Percentiles rank a stretch among this genome's conserved stretches.
Evolutionary conservation across 2,888 invertebrate species (phyloP).

Genomic region (Branchipolynoe longqiensis): DNA sequence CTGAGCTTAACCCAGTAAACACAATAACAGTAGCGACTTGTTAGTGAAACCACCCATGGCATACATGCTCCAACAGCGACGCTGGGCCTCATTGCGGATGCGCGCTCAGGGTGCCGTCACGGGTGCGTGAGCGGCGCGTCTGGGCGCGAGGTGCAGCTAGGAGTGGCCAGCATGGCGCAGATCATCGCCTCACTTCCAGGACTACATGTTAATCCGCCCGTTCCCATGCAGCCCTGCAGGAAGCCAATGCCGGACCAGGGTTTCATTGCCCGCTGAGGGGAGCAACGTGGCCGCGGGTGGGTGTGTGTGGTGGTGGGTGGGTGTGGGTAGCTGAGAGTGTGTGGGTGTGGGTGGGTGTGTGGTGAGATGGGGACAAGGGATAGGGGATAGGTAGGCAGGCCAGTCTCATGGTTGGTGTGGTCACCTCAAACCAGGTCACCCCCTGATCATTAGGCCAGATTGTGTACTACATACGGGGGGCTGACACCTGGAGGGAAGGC

Average conservation of each 20-base stretch:
- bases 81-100: conserved; percentile 1
- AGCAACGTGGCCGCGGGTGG: no score
- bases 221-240: background rate
- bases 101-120: background rate
- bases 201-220: conserved; percentile 13
- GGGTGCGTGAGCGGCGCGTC: background rate
- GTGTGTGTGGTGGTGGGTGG: background rate
- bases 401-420: background rate
- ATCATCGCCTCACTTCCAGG: conserved; percentile 33
- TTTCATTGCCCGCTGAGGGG: no score
- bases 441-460: conserved; percentile 45
- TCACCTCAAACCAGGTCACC: background rate
- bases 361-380: no score
- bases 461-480: conserved; percentile 31
- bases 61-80: background rate
- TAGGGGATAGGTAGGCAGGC: background rate
- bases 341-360: no score
- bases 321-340: no score
- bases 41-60: no score
- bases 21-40: no score
- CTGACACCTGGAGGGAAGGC: conserved; percentile 38
- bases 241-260: background rate
- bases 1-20: no score
- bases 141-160: background rate
- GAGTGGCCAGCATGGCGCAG: no score